A percentile compares a stretch with the other conserved stretches of the same genome.
Conservation (phyloP, 2,797 vertebrate genomes). For the Schizopygopsis pylzovi region DNA sequence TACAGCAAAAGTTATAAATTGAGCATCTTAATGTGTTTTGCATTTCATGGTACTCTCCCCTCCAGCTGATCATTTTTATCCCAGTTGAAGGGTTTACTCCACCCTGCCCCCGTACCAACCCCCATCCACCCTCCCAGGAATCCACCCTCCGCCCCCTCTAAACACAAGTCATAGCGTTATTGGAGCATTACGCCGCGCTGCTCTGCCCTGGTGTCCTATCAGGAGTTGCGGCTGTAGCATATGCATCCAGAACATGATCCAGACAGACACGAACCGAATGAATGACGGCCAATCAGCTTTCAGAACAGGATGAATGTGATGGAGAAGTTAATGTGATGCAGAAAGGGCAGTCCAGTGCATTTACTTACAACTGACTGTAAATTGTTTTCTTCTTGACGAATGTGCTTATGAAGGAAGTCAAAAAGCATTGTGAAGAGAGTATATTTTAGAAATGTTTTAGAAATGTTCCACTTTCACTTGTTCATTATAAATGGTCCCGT, state of each 20-base stretch:
- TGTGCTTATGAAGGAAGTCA: background rate
- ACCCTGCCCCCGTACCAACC: conserved; percentile 28
- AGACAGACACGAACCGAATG: conserved; percentile 28
- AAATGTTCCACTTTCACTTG: background rate
- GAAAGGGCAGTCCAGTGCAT: conserved; percentile 60
- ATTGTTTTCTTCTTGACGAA: background rate
- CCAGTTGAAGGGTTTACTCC: conserved; percentile 14
- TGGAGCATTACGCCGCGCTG: conserved; percentile 61
- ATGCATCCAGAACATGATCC: conserved; percentile 39
- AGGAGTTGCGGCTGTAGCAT: conserved; percentile 64
- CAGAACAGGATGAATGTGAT: conserved; percentile 67
- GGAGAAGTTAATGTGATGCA: conserved; percentile 73
- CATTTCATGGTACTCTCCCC: background rate
- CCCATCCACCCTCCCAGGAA: conserved; percentile 25
- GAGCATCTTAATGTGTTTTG: background rate
- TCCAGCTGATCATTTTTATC: conserved; percentile 7
- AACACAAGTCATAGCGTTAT: conserved; percentile 61
- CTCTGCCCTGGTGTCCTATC: conserved; percentile 64
- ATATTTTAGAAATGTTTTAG: background rate
- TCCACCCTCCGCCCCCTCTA: conserved; percentile 53
- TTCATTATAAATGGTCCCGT: background rate
- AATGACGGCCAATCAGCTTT: conserved; percentile 58
- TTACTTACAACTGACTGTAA: conserved; percentile 20
- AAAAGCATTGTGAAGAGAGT: background rate
- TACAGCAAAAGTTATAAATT: conserved; percentile 2